Base-by-base conservation (phyloP, 2,888 invertebrate species). In the Drosophila nigritarsus region DNA sequence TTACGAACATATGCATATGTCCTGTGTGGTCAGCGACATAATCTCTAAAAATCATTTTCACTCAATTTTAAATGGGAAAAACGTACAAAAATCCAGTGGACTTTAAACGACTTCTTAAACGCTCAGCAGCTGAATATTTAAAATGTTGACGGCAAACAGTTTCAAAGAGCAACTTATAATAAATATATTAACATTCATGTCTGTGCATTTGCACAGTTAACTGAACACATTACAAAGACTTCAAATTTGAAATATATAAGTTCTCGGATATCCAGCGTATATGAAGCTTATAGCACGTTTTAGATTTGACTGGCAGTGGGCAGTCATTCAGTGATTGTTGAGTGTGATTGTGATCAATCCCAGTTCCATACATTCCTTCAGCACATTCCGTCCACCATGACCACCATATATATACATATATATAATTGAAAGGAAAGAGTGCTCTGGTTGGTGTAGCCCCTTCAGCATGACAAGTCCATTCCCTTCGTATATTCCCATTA, bases 111-210 rank as follows among this genome's bases (percentile, higher is more conserved):
- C 20, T 29, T 32, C 49, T 42, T 48, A 60, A 56, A 60, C 58
- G 55, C 34, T 30, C 9, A 34, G 50, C 58, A 18, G 18, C 1
- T 38, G 30, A 53, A 38, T 40, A 60, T 53, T 65, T 65, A 36
- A 30, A 40, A 27, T 18, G 48, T 15, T 13, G 15, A 13, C 15
- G 8, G 8, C 53, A 73, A 68, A 68, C 54, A 62, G 42, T 55
- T 49, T 59, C 45, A 61, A 51, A 24, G 45, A 24, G 15, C 8
- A 15, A 24, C 24, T 45, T 24, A 4, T 4, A 24, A 45, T 8
- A 45, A 8, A 4, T 45, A 24, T 24, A 45, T 45, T 24, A 24
- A 45, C 15, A 20, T 3, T 3, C 3, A 45, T 7, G 3, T 13
- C 13, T 42, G 42, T 42, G 13, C 13, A 20, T 45, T 45, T 45